Percentiles rank a stretch among this genome's conserved stretches.
Evolutionary conservation across 2,888 invertebrate species (phyloP).

Genomic region (Pammene fasciana): DNA sequence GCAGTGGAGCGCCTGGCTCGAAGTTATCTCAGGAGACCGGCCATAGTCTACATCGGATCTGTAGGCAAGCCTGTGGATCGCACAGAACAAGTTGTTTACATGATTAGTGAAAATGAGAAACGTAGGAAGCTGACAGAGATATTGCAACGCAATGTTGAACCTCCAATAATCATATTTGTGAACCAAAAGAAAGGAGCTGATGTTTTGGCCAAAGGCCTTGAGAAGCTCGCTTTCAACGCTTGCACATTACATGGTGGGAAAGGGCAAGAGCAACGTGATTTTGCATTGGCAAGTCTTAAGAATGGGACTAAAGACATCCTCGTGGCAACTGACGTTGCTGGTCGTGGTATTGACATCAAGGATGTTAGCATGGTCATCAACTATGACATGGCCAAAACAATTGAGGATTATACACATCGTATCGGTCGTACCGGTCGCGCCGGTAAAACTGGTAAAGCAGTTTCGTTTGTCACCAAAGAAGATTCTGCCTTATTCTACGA

Average conservation of each 20-base stretch:
- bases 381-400: slow-evolving; percentile 99
- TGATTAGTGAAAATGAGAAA: slow-evolving; percentile 98
- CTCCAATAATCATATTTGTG: slow-evolving; percentile 99
- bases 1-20: slow-evolving; percentile 98
- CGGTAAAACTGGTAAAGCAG: slow-evolving; percentile 97
- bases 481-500: slow-evolving; percentile 98
- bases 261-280: slow-evolving; percentile 99
- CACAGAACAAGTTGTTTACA: slow-evolving; percentile 98
- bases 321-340: slow-evolving; percentile 99
- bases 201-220: slow-evolving; percentile 97
- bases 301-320: slow-evolving; percentile 98
- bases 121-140: slow-evolving; percentile 98
- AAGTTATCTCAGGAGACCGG: slow-evolving; percentile 96
- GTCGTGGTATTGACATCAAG: slow-evolving; percentile 99
- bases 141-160: slow-evolving; percentile 93
- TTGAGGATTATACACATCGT: slow-evolving; percentile 99
- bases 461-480: slow-evolving; percentile 98
- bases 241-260: slow-evolving; percentile 99
- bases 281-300: slow-evolving; percentile 97
- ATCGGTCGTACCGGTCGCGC: slow-evolving; percentile 99
- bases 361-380: slow-evolving; percentile 99
- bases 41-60: slow-evolving; percentile 98
- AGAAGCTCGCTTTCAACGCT: slow-evolving; percentile 98
- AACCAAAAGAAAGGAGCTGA: slow-evolving; percentile 99
- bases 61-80: slow-evolving; percentile 98